phyloP scores from a whole-genome alignment of 2,888 invertebrate genomes.

The Heteropelma amictum region DNA sequence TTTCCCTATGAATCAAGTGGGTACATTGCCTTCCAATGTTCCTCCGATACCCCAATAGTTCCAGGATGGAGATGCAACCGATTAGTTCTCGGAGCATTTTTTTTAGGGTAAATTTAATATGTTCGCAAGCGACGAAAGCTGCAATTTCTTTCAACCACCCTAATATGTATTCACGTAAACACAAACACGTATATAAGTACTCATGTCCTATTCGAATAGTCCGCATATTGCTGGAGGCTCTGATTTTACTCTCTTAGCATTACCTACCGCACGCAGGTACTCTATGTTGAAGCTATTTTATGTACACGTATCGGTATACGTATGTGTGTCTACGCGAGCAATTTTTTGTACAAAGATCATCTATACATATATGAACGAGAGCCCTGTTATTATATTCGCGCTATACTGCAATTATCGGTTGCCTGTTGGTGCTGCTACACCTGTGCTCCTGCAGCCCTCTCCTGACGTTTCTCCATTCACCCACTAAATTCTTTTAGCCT shows the following conservation, averaged over 20 bases:
- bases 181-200: neutral
- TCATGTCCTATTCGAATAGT: neutral
- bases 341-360: neutral
- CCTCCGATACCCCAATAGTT: no score
- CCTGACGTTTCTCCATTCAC: neutral
- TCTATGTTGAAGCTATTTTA: slow-evolving; percentile 1
- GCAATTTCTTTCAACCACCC: no score
- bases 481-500: slow-evolving; percentile 11
- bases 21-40: no score
- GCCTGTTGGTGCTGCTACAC: slow-evolving; percentile 58
- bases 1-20: no score
- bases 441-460: slow-evolving; percentile 53
- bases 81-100: no score
- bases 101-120: no score
- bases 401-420: slow-evolving; percentile 66
- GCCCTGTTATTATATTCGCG: slow-evolving; percentile 69
- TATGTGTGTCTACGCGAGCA: neutral
- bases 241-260: neutral
- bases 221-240: slow-evolving; percentile 1
- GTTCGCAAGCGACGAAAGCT: no score
- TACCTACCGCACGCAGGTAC: slow-evolving; percentile 13
- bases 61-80: no score
- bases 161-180: neutral
- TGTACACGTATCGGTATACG: neutral
- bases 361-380: slow-evolving; percentile 9